Evolutionary conservation across 2,888 invertebrate species (phyloP).

Genomic region (Monoplex corrugatus): DNA sequence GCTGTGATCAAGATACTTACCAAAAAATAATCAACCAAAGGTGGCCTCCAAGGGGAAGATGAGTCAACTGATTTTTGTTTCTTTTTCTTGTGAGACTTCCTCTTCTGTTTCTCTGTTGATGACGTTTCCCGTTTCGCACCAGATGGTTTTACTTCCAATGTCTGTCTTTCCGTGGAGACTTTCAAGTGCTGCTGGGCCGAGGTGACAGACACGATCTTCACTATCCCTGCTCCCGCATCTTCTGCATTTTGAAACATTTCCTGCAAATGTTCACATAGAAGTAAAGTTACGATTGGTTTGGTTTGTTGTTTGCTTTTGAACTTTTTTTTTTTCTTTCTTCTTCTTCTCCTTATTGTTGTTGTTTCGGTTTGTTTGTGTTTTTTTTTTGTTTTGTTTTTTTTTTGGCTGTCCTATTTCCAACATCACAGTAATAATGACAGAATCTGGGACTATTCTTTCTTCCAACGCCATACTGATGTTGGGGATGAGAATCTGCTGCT

Average conservation of each 20-base stretch:
- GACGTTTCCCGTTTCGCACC: background rate
- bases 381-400: no score
- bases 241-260: slow-evolving; percentile 1
- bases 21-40: background rate
- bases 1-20: no score
- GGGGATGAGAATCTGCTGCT: no score
- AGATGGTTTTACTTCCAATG: background rate
- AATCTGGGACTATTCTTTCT: no score
- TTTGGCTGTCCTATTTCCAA: no score
- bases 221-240: background rate
- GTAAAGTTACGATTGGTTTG: background rate
- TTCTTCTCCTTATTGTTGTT: no score
- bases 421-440: no score
- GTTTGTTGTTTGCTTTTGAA: no score
- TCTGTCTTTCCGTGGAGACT: background rate
- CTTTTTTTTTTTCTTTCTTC: no score
- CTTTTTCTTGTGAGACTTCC: background rate
- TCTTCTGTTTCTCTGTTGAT: background rate
- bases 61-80: background rate
- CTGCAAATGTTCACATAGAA: background rate
- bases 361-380: no score
- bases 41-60: background rate
- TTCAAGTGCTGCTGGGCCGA: background rate
- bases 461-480: no score
- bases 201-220: background rate